Evolutionary conservation across 2,113 vertebrate species (phyloP), one percentile per base, ranked within the genome.

Genomic region (Lamprotornis superbus): DNA sequence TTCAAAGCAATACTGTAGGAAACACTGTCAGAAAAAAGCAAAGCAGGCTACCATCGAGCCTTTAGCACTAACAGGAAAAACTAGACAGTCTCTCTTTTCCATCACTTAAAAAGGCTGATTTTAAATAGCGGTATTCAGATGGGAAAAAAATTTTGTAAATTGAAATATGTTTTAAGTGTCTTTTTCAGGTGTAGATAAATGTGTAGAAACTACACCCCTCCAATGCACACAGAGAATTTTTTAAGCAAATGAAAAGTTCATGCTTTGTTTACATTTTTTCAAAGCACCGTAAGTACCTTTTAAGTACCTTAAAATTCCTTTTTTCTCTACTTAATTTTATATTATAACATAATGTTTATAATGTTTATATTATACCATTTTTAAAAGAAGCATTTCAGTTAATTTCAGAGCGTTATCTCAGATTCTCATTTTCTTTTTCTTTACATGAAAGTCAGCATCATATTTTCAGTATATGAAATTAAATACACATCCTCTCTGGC

Each of bases 121-220:
- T 42, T 28, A 76, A 60, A 14, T 15, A 69, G 17, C 12, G 18
- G 7, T 28, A 47, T 52, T 47, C 25, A 68, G 10, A 46, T 3
- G 40, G 28, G 16, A 21, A 40, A 83, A 40, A 31, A 40, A 10
- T 6, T 35, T 22, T 50, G 6, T 52, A 39, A n/a, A 77, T 1
- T 21, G 8, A 57, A 91, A 33, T 21, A 3, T 6, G 13, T 39
- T 90, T 74, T 27, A 55, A 74, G 39, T 21, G 11, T 0, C 18
- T 55, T 81, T 68, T 55, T 50, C n/a, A 77, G 12, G 37, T 4
- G n/a, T 0, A 3, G 37, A 37, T 40, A 52, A 53, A 57, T 11
- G 2, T 7, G 4, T 15, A 37, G 56, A 52, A 77, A 55, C 18
- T 28, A 18, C 0, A 9, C 9, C 15, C 2, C 24, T 3, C 4